Percentiles rank a stretch among this genome's conserved stretches.
Evolutionary conservation across 1,140 invertebrate species (phyloP).

Genomic region (Teleopsis dalmanni): DNA sequence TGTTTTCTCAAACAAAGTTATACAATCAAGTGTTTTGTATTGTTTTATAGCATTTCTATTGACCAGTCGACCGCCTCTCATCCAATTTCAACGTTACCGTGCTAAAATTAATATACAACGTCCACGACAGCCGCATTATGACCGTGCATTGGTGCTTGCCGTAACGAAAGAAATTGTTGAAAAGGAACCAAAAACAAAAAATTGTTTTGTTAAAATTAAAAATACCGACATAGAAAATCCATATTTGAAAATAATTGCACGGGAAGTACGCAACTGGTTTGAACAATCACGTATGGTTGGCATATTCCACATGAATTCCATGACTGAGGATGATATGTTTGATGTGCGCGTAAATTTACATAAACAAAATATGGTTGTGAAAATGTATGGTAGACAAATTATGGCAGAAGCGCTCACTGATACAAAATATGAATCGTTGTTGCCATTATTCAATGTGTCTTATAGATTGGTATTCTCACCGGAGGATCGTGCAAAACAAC

Average conservation of each 20-base stretch:
- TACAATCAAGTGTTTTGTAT: no score
- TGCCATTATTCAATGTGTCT: conserved; percentile 51
- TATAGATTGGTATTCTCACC: conserved; percentile 58
- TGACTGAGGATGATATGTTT: conserved; percentile 52
- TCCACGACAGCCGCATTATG: conserved; percentile 58
- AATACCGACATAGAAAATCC: conserved; percentile 49
- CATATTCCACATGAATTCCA: conserved; percentile 63
- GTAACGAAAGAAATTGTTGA: conserved; percentile 46
- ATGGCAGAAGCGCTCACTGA: conserved; percentile 52
- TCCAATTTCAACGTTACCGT: conserved; percentile 56
- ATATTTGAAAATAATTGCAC: conserved; percentile 60
- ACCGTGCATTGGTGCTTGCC: conserved; percentile 53
- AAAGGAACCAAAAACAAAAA: conserved; percentile 16
- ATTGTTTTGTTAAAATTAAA: conserved; percentile 24
- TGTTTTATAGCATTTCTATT: neutral
- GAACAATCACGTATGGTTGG: conserved; percentile 61
- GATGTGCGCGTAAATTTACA: conserved; percentile 53
- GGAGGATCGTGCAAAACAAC: conserved; percentile 48
- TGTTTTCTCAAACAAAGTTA: no score
- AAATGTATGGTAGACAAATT: conserved; percentile 54
- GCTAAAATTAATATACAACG: conserved; percentile 68
- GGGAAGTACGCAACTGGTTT: conserved; percentile 60
- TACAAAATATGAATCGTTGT: conserved; percentile 54
- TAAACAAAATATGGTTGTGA: conserved; percentile 58
- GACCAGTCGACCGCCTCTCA: conserved; percentile 34